Conservation (phyloP, 2,797 vertebrate species). For the Orientallactaga sibirica region DNA sequence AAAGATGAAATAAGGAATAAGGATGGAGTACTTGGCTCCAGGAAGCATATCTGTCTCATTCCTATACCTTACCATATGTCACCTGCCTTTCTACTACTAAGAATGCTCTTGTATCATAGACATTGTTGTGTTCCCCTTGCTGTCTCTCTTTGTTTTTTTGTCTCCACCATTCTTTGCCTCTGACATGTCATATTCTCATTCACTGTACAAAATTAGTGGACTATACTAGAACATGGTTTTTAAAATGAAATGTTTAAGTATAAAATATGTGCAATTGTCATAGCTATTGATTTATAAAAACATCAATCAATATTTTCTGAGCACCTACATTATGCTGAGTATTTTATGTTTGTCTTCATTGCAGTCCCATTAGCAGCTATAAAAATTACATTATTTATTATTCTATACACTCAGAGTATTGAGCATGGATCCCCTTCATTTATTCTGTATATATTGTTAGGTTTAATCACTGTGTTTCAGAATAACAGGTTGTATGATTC, state of each 20-base stretch:
- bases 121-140: neutral
- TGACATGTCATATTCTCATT: neutral
- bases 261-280: neutral
- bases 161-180: neutral
- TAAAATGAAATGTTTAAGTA: neutral
- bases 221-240: neutral
- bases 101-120: no score
- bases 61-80: neutral
- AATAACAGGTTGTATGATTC: neutral
- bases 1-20: neutral
- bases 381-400: neutral
- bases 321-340: neutral
- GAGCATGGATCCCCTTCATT: neutral
- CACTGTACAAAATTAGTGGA: neutral
- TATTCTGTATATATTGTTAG: neutral
- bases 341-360: neutral
- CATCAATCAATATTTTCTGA: neutral
- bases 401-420: neutral
- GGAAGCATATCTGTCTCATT: neutral
- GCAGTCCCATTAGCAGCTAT: neutral
- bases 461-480: neutral
- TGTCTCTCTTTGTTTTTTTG: neutral
- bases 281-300: neutral
- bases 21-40: neutral
- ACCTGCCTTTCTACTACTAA: neutral